Evolutionary conservation across 2,888 invertebrate species (phyloP).

Genomic region (Patella ulyssiponensis): DNA sequence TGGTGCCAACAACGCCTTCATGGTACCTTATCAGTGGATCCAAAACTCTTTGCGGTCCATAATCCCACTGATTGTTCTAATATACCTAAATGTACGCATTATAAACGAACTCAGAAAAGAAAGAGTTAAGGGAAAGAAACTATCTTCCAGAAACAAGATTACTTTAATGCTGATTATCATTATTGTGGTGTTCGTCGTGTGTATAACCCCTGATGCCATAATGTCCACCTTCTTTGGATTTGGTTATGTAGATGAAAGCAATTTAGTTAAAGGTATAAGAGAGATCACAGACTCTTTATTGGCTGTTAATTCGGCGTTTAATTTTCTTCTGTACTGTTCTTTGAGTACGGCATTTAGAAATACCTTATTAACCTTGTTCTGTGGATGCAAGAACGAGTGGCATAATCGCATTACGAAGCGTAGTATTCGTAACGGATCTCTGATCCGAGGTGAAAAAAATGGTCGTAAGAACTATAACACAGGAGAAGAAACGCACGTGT

Average conservation of each 20-base stretch:
- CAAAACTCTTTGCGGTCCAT: conserved; percentile 67
- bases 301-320: conserved; percentile 68
- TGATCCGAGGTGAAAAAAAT: background rate
- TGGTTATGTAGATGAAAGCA: conserved; percentile 68
- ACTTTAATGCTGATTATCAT: conserved; percentile 70
- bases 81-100: conserved; percentile 64
- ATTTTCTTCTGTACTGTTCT: conserved; percentile 68
- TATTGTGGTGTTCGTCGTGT: conserved; percentile 68
- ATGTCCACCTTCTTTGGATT: conserved; percentile 70
- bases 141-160: conserved; percentile 67
- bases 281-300: conserved; percentile 70
- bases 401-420: background rate
- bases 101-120: conserved; percentile 64
- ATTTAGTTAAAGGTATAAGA: conserved; percentile 65
- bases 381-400: conserved; percentile 29
- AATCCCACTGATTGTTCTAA: conserved; percentile 65
- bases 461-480: background rate
- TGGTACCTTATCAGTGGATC: conserved; percentile 64
- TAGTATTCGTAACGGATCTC: background rate
- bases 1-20: conserved; percentile 59
- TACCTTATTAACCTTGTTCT: conserved; percentile 63
- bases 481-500: background rate
- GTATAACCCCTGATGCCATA: conserved; percentile 70
- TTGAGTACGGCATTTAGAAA: conserved; percentile 67
- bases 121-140: conserved; percentile 58